Conservation (phyloP, 1,140 invertebrate genomes). For the Ostrea denselamellosa region DNA sequence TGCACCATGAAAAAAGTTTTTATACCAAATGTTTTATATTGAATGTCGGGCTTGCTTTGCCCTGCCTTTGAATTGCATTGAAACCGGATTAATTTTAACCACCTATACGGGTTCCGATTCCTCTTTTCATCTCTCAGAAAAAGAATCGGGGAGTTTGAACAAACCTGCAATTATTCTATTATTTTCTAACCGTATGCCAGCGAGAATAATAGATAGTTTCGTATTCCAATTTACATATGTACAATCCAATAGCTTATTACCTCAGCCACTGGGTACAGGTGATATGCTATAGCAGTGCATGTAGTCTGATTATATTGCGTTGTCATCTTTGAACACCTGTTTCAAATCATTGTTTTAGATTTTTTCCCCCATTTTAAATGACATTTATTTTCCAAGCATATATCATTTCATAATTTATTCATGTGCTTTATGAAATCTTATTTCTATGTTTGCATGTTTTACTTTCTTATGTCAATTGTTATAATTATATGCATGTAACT, state of each 20-base stretch:
- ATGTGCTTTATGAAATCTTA: too few species aligned
- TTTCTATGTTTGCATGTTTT: too few species aligned
- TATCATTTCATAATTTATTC: too few species aligned
- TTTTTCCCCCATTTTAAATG: too few species aligned
- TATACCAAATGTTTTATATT: background rate
- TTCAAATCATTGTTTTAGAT: too few species aligned
- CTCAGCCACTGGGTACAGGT: background rate
- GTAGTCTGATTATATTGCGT: too few species aligned
- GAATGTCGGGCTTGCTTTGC: background rate
- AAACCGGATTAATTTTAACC: conserved; percentile 10
- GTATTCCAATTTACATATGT: conserved; percentile 10
- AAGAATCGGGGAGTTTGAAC: background rate
- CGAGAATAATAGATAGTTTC: background rate
- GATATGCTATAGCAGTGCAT: too few species aligned
- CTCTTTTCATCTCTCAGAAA: background rate
- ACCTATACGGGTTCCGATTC: background rate
- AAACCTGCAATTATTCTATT: background rate
- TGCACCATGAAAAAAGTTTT: background rate
- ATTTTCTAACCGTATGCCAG: background rate
- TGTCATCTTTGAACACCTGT: too few species aligned
- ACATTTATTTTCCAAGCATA: too few species aligned
- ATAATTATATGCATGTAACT: too few species aligned
- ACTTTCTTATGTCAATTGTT: too few species aligned
- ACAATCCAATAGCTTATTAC: background rate
- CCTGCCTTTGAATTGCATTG: background rate